These are phyloP conservation scores for Cephalotes varians DNA, from an alignment of 2,888 invertebrate species.

Conservation along the genomic window DNA sequence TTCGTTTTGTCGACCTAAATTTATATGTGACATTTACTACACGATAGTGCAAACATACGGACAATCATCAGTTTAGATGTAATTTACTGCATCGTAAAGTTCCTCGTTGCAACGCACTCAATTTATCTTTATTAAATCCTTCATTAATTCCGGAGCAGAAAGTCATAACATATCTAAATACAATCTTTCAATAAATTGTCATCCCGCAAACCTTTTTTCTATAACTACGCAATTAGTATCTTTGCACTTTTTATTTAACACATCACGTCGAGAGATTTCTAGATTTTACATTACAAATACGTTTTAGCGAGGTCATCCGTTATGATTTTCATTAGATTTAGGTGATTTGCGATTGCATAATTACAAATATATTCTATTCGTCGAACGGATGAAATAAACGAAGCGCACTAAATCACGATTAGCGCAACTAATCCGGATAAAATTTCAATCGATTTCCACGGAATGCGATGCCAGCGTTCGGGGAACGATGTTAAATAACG, in stretches of 20 bases:
- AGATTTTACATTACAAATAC: background rate
- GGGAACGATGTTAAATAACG: slow-evolving; percentile 66
- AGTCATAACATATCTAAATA: background rate
- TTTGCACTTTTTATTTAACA: background rate
- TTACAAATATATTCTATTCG: slow-evolving; percentile 27
- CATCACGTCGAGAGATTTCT: background rate
- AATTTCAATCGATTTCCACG: slow-evolving; percentile 49
- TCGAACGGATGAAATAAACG: slow-evolving; percentile 40
- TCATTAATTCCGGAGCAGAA: background rate
- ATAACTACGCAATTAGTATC: background rate
- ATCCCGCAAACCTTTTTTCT: background rate
- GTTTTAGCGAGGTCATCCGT: slow-evolving; percentile 6
- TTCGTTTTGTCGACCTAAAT: slow-evolving; percentile 20
- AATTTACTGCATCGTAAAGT: slow-evolving; percentile 19
- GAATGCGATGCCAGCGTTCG: slow-evolving; percentile 61
- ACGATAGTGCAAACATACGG: background rate
- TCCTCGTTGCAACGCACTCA: background rate
- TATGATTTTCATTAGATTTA: slow-evolving; percentile 34
- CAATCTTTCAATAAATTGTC: slow-evolving; percentile 1
- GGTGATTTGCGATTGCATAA: slow-evolving; percentile 33
- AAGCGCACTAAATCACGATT: slow-evolving; percentile 46
- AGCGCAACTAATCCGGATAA: slow-evolving; percentile 51
- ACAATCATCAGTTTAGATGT: slow-evolving; percentile 10
- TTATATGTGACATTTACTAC: background rate
- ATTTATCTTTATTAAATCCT: slow-evolving; percentile 13